Evolutionary conservation across 2,113 vertebrate genomes (phyloP).

Genomic region (Catagonus wagneri): DNA sequence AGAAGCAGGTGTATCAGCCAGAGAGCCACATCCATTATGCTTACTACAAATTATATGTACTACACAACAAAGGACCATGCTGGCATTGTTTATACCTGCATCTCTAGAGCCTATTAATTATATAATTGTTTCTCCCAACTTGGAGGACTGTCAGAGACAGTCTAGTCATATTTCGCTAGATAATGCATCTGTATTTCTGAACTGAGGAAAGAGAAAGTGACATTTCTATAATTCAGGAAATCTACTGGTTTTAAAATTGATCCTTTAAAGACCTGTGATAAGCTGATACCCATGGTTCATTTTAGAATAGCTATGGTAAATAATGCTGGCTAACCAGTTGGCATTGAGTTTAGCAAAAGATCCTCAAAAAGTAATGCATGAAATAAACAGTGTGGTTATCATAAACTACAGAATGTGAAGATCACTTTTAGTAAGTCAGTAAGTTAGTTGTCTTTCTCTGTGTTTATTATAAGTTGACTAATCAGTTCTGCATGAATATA

Average conservation of each 20-base stretch:
- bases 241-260: not conserved
- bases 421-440: not conserved
- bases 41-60: not conserved
- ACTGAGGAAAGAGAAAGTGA: not conserved
- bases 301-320: not conserved
- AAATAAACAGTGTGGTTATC: not conserved
- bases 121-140: not conserved
- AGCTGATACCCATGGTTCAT: not conserved
- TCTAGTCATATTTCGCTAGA: not conserved
- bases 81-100: not conserved
- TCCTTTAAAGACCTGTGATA: not conserved
- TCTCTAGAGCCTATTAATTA: not conserved
- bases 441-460: not conserved
- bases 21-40: no score
- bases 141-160: not conserved
- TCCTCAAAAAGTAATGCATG: not conserved
- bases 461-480: not conserved
- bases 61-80: not conserved
- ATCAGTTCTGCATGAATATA: not conserved
- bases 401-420: not conserved
- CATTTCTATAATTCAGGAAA: not conserved
- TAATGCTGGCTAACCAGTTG: not conserved
- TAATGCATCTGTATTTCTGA: not conserved
- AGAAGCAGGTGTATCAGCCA: not conserved
- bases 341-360: not conserved